Evolutionary conservation across 2,888 invertebrate species (phyloP).

Genomic region (Esperia sulphurella): DNA sequence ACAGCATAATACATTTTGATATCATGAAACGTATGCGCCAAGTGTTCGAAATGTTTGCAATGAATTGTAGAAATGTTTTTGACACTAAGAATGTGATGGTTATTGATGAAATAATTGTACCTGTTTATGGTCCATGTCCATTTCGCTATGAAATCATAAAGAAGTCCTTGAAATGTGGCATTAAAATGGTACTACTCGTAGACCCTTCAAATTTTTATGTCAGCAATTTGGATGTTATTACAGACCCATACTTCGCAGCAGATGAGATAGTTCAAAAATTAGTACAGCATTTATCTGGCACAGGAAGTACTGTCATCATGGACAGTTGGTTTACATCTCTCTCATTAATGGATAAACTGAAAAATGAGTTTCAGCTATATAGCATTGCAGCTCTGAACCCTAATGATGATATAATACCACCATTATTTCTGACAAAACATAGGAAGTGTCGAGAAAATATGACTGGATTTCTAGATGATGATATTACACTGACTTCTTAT

Average conservation of each 20-base stretch:
- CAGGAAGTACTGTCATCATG: conserved; percentile 52
- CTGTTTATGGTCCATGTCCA: conserved; percentile 65
- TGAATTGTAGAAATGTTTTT: conserved; percentile 61
- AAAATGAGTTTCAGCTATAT: conserved; percentile 46
- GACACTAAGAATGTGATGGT: conserved; percentile 50
- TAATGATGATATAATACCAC: conserved; percentile 52
- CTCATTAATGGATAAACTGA: conserved; percentile 42
- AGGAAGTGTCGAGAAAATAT: conserved; percentile 45
- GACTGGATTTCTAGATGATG: conserved; percentile 53
- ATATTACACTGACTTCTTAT: conserved; percentile 52
- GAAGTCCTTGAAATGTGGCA: conserved; percentile 53
- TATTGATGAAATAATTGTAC: conserved; percentile 65
- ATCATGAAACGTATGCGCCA: conserved; percentile 62
- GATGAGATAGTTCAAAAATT: conserved; percentile 54
- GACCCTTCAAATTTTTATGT: conserved; percentile 65
- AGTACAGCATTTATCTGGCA: conserved; percentile 55
- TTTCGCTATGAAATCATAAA: conserved; percentile 61
- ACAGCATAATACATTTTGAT: conserved; percentile 48
- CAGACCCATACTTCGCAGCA: conserved; percentile 50
- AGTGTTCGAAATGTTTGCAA: conserved; percentile 66
- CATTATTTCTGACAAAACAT: conserved; percentile 49
- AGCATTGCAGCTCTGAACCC: conserved; percentile 53
- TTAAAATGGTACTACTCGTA: conserved; percentile 60
- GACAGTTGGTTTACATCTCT: conserved; percentile 62
- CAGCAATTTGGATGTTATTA: conserved; percentile 63